Conservation (phyloP, 2,797 vertebrate genomes). For the Chaenodraco wilsoni region DNA sequence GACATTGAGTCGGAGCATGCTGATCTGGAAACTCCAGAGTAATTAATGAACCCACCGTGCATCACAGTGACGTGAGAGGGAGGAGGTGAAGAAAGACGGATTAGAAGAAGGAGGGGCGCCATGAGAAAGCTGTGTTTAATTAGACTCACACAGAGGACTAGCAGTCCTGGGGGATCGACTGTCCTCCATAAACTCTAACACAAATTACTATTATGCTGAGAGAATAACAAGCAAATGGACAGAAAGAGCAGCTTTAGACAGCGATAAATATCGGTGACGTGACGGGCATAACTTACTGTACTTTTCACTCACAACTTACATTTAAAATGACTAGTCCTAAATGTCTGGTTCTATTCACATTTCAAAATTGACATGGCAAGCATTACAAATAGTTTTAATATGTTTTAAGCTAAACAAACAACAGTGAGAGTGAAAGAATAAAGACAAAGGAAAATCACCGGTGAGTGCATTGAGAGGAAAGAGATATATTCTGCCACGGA, state of each 20-base stretch:
- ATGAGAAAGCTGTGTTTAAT: conserved; percentile 72
- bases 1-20: conserved; percentile 45
- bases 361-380: neutral
- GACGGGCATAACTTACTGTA: neutral
- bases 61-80: conserved; percentile 54
- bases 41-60: conserved; percentile 72
- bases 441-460: neutral
- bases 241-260: neutral
- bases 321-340: neutral
- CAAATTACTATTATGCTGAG: conserved; percentile 46
- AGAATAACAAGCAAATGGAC: conserved; percentile 15
- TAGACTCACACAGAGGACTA: conserved; percentile 67
- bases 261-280: neutral
- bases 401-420: conserved; percentile 17
- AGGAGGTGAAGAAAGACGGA: conserved; percentile 38
- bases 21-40: conserved; percentile 67
- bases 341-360: neutral
- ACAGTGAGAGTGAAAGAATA: neutral
- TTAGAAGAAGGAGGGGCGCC: conserved; percentile 40
- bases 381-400: conserved; percentile 15
- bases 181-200: conserved; percentile 50
- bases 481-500: conserved; percentile 13
- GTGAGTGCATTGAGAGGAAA: conserved; percentile 13
- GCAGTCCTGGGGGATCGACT: conserved; percentile 48
- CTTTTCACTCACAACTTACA: neutral